phyloP scores from a whole-genome alignment of 2,797 vertebrate genomes.

The Dromococcyx pavoninus region DNA sequence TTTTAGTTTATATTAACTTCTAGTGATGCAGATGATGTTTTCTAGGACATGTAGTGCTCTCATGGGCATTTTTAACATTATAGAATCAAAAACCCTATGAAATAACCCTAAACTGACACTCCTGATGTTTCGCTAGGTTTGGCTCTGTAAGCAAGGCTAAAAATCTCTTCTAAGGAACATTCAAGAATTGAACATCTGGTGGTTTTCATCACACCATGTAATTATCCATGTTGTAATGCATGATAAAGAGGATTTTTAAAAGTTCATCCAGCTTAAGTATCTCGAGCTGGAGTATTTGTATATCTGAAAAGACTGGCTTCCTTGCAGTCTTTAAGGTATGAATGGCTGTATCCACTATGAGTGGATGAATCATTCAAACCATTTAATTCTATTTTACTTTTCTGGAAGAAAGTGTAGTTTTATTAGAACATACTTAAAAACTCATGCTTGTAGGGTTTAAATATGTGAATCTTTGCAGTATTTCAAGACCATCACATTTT shows the following conservation, averaged over 20 bases:
- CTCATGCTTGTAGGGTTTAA: neutral
- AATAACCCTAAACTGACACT: neutral
- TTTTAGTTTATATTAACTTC: neutral
- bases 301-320: neutral
- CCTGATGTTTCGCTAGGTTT: neutral
- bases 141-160: neutral
- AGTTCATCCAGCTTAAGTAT: neutral
- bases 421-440: neutral
- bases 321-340: neutral
- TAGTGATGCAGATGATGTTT: neutral
- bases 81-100: neutral
- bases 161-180: neutral
- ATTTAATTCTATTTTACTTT: neutral
- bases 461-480: neutral
- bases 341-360: neutral
- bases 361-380: neutral
- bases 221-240: neutral
- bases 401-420: neutral
- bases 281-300: neutral
- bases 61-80: rapidly evolving
- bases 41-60: neutral
- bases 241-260: neutral
- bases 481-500: neutral
- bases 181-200: neutral
- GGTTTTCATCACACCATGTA: neutral